Evolutionary conservation across 1,140 invertebrate genomes (phyloP), one percentile per base, ranked within the genome.

Genomic region (Rhyzopertha dominica): DNA sequence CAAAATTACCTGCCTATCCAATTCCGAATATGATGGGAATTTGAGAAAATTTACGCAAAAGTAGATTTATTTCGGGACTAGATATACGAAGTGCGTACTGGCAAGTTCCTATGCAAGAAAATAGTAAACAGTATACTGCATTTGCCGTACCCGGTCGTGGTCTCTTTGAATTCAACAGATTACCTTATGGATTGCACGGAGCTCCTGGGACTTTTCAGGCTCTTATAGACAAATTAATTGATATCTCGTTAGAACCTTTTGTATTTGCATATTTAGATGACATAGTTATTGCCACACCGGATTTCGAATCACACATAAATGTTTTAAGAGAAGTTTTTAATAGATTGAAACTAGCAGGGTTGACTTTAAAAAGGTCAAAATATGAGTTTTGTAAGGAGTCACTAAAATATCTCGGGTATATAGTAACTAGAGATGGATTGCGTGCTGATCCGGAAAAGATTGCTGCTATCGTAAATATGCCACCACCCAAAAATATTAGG

Each of bases 231-330:
- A 19, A 16, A 1, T 22, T 66, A 8, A 58, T 64, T 34, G 31
- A 37, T 5, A 13, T 48, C 19, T 31, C 44, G 31, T 13, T 51
- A 5, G 43, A 26, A 22, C 37, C 43, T 13, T 42, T 16, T 16
- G 28, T 10, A n/a, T 49, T 49, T 29, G 24, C 41, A 49, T 66
- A 65, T 41, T 25, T 66, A 26, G 63, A 67, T 44, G 58, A 67
- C 22, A 57, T 65, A n/a, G 55, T 66, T 0, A 54, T 68, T 13
- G 51, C 42, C 34, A 49, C 53, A 1, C 9, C 35, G 13, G 57
- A 17, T 8, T 61, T 66, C 26, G 53, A 60, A 7, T 48, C 57
- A 16, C 64, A 68, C 48, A 31, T 64, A 9, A 9, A 38, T 13
- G 24, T 42, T 22, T 49, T 65, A n/a, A n/a, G n/a, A n/a, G n/a